Evolutionary conservation across 2,113 vertebrate species (phyloP).

Genomic region (Macaca fascicularis): DNA sequence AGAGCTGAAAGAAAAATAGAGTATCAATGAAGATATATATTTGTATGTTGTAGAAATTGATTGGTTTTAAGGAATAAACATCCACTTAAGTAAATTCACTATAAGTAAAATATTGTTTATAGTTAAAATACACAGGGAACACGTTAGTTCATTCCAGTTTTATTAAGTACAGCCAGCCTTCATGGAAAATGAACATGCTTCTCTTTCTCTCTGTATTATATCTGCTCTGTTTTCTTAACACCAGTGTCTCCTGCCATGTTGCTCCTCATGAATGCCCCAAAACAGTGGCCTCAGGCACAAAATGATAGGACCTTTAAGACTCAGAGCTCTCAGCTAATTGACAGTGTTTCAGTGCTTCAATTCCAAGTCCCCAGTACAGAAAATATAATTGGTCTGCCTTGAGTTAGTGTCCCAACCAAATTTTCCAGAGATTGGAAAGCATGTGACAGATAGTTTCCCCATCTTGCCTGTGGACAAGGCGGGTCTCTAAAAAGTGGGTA

Average conservation of each 20-base stretch:
- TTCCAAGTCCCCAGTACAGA: neutral
- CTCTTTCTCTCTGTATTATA: neutral
- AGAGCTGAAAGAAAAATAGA: neutral
- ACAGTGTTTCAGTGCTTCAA: neutral
- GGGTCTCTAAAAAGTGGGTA: neutral
- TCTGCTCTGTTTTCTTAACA: neutral
- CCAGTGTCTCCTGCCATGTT: neutral
- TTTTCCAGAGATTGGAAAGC: neutral
- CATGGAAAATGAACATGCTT: neutral
- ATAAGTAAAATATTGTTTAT: neutral
- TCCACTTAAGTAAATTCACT: neutral
- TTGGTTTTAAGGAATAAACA: conserved; percentile 36
- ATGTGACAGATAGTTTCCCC: neutral
- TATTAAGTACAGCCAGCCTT: neutral
- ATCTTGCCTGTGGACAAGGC: neutral
- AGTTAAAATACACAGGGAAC: neutral
- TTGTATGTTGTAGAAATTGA: neutral
- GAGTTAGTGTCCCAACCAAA: neutral
- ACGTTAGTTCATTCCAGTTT: neutral
- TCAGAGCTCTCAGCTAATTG: neutral
- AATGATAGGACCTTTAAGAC: conserved; percentile 1
- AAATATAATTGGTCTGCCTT: neutral
- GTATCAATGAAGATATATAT: neutral
- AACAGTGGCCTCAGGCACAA: neutral
- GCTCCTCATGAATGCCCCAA: neutral